phyloP scores from a whole-genome alignment of 2,113 vertebrate genomes.

The Rynchops niger region DNA sequence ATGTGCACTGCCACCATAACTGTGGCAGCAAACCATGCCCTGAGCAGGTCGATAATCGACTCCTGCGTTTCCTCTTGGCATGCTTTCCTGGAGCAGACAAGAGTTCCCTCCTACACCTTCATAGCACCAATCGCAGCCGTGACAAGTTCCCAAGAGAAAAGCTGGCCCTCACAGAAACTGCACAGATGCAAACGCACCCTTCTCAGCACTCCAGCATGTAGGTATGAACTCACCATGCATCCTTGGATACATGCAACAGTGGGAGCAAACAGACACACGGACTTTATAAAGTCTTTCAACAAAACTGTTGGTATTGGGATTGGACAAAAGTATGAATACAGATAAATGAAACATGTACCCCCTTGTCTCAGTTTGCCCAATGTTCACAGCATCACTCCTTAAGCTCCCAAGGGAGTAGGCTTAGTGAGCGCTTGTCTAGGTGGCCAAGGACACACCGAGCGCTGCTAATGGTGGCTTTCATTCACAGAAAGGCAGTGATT shows the following conservation, averaged over 20 bases:
- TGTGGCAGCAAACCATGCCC: not conserved
- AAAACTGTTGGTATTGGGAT: accelerated
- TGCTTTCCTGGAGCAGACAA: not conserved
- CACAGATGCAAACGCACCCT: not conserved
- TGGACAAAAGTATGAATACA: not conserved
- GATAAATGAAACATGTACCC: not conserved
- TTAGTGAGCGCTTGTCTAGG: accelerated
- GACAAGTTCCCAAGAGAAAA: not conserved
- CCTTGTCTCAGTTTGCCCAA: not conserved
- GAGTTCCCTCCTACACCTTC: not conserved
- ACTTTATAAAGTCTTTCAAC: not conserved
- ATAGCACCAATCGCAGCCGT: accelerated
- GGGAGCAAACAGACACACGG: accelerated
- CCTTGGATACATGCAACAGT: accelerated
- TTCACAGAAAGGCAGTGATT: not conserved
- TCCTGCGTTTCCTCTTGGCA: not conserved
- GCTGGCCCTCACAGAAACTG: not conserved
- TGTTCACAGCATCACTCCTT: accelerated
- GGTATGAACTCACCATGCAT: accelerated
- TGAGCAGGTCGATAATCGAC: accelerated
- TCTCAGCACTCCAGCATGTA: accelerated
- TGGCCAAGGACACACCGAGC: not conserved
- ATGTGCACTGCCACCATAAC: accelerated
- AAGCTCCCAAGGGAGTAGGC: not conserved
- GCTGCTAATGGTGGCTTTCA: not conserved